These are phyloP conservation scores for Aphidius ervi DNA, from an alignment of 1,140 invertebrate genomes.

Conservation along the genomic window DNA sequence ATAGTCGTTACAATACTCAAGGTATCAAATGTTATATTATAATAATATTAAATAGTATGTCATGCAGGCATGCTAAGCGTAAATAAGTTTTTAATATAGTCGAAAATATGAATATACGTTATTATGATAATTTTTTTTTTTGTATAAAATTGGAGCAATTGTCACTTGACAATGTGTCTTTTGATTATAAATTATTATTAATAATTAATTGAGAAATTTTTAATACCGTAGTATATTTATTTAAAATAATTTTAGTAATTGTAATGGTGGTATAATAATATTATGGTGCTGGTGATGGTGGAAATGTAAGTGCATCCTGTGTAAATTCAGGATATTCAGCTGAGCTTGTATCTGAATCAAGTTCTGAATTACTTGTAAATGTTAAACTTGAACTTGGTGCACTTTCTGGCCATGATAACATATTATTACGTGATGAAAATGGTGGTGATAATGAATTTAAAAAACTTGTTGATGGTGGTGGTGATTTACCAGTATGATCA, in stretches of 20 bases:
- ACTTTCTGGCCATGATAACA: conserved; percentile 48
- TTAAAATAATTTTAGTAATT: too few relatives aligned
- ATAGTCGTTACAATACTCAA: not conserved
- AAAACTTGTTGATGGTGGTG: conserved; percentile 49
- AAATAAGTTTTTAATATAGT: conserved; percentile 12
- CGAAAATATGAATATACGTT: not conserved
- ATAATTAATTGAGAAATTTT: too few relatives aligned
- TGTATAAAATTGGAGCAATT: not conserved
- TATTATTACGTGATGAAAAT: conserved; percentile 45
- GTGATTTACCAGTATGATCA: conserved; percentile 45
- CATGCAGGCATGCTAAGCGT: conserved; percentile 44
- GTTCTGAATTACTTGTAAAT: conserved; percentile 49
- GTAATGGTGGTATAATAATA: too few relatives aligned
- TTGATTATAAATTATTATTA: too few relatives aligned
- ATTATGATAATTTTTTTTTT: not conserved
- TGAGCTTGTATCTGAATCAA: conserved; percentile 49
- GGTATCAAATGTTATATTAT: conserved; percentile 20
- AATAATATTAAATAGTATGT: conserved; percentile 25
- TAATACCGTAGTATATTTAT: too few relatives aligned
- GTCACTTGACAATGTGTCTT: too few relatives aligned
- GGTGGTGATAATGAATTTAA: conserved; percentile 48
- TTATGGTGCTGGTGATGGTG: conserved; percentile 47
- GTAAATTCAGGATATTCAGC: conserved; percentile 50
- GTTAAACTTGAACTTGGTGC: conserved; percentile 48
- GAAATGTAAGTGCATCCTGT: conserved; percentile 46